These are phyloP conservation scores for Goniozus legneri DNA, from an alignment of 1,140 invertebrate species.

Conservation along the genomic window DNA sequence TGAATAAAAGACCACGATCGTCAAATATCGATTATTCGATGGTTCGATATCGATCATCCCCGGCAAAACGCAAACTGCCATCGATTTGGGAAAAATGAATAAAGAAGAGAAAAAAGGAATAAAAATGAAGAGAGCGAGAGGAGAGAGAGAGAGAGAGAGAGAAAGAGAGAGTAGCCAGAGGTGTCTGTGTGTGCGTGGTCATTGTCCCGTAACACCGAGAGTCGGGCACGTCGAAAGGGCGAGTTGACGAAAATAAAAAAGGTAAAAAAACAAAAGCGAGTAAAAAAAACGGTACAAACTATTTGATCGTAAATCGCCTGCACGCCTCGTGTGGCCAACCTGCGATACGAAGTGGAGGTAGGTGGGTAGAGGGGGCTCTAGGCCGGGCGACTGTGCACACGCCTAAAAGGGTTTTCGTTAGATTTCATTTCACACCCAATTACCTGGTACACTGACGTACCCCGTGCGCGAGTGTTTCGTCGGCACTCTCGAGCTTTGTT, in stretches of 20 bases:
- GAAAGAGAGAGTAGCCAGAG: not conserved
- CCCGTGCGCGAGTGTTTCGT: no score
- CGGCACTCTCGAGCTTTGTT: no score
- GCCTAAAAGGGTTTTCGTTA: constrained; percentile 55
- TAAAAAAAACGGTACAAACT: constrained; percentile 31
- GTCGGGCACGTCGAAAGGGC: constrained; percentile 18
- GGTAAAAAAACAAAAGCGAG: constrained; percentile 23
- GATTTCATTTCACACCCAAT: constrained; percentile 56
- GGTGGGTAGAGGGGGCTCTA: constrained; percentile 17
- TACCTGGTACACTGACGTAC: constrained; percentile 43
- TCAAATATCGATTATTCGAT: no score
- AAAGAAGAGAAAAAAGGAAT: no score
- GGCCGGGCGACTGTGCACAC: constrained; percentile 46
- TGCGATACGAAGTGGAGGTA: constrained; percentile 20
- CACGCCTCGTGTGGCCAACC: constrained; percentile 17
- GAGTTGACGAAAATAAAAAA: no score
- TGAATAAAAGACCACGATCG: no score
- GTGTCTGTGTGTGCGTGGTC: constrained; percentile 21
- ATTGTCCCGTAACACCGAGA: constrained; percentile 34
- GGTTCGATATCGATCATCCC: no score
- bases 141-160: constrained; percentile 1
- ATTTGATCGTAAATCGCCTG: constrained; percentile 42
- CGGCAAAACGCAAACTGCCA: no score
- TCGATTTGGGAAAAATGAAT: no score
- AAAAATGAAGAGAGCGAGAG: not conserved